Evolutionary conservation across 2,888 invertebrate species (phyloP).

Genomic region (Branchipolynoe longqiensis): DNA sequence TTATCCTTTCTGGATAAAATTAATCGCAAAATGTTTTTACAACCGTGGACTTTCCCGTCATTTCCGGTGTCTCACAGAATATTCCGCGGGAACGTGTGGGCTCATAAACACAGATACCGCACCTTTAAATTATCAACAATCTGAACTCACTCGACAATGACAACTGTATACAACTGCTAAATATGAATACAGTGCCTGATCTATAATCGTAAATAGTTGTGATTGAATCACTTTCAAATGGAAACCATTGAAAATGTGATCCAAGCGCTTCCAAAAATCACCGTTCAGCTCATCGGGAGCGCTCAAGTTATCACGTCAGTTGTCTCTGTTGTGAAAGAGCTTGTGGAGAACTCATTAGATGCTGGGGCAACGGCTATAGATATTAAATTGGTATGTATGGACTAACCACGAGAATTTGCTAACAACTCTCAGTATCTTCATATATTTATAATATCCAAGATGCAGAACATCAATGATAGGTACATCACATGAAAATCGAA

Average conservation of each 20-base stretch:
- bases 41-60: background rate
- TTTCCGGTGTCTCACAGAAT: conserved; percentile 42
- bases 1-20: conserved; percentile 7
- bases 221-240: too few relatives aligned
- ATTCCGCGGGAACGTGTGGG: background rate
- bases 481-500: too few relatives aligned
- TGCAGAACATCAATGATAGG: too few relatives aligned
- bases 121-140: too few relatives aligned
- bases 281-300: conserved; percentile 83
- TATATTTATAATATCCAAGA: too few relatives aligned
- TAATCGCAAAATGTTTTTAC: background rate
- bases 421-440: too few relatives aligned
- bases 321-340: conserved; percentile 78
- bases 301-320: conserved; percentile 85
- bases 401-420: too few relatives aligned
- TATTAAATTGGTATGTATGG: conserved; percentile 78
- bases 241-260: too few relatives aligned
- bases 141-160: too few relatives aligned
- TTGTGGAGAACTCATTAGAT: conserved; percentile 79
- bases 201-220: too few relatives aligned
- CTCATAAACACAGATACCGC: background rate
- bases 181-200: background rate
- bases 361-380: conserved; percentile 75
- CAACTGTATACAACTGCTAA: background rate
- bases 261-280: conserved; percentile 80